Evolutionary conservation across 2,113 vertebrate genomes (phyloP).

Genomic region (Oxyruncus cristatus): DNA sequence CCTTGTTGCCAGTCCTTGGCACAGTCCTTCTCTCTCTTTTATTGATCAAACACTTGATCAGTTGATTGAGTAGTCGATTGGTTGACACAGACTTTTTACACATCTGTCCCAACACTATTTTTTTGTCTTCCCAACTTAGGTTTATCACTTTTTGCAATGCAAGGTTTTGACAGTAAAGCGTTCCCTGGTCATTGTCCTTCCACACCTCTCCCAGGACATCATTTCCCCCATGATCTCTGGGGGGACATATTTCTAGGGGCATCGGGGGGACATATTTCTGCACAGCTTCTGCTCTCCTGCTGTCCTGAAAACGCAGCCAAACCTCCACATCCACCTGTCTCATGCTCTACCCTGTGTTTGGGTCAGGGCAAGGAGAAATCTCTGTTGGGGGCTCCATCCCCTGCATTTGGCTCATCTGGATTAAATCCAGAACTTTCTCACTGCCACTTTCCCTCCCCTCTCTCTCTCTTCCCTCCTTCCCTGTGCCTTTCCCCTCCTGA

Average conservation of each 20-base stretch:
- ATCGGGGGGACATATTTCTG: background rate
- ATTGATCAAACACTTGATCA: background rate
- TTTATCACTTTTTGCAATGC: background rate
- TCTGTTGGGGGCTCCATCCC: background rate
- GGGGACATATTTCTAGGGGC: background rate
- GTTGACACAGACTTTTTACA: background rate
- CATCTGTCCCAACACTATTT: background rate
- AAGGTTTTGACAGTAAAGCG: background rate
- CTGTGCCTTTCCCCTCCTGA: fast-evolving
- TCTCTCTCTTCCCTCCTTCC: background rate
- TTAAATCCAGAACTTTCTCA: background rate
- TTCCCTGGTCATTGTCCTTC: background rate
- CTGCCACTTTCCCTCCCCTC: background rate
- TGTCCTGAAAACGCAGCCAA: background rate
- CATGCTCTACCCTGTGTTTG: background rate
- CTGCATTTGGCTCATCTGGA: background rate
- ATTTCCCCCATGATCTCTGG: background rate
- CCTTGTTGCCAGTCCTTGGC: background rate
- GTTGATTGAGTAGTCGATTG: background rate
- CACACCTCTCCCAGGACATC: background rate
- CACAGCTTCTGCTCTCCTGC: background rate
- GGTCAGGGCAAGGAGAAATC: background rate
- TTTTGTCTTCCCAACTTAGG: background rate
- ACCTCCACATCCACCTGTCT: background rate
- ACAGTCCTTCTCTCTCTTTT: background rate